phyloP scores from a whole-genome alignment of 2,113 vertebrate species.

The Phalacrocorax pelagicus region DNA sequence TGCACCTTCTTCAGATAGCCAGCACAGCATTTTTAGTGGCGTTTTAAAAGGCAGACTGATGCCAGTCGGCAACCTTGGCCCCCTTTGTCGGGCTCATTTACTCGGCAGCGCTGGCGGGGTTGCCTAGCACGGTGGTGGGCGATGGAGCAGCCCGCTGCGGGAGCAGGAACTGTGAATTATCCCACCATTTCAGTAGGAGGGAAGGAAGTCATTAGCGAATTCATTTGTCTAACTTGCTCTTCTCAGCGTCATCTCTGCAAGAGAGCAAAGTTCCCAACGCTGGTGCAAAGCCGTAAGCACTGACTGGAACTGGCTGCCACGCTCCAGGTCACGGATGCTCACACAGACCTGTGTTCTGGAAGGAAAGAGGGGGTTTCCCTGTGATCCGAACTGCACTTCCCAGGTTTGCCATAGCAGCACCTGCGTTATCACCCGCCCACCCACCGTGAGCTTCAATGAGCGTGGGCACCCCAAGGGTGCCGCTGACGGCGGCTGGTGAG shows the following conservation, averaged over 20 bases:
- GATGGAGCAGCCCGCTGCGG: constrained; percentile 1
- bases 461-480: neutral
- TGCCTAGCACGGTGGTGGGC: neutral
- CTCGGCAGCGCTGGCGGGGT: neutral
- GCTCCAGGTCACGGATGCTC: neutral
- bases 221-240: constrained; percentile 62
- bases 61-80: neutral
- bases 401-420: neutral
- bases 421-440: neutral
- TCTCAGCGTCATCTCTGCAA: neutral
- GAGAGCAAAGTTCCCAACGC: neutral
- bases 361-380: neutral
- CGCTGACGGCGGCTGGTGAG: neutral
- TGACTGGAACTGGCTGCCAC: neutral
- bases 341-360: rapidly evolving
- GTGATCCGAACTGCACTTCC: rapidly evolving
- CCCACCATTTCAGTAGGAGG: constrained; percentile 53
- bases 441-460: neutral
- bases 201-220: constrained; percentile 63
- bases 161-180: constrained; percentile 60
- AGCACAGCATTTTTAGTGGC: neutral
- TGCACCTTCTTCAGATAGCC: neutral
- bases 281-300: neutral
- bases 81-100: neutral
- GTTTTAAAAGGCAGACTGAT: neutral